Evolutionary conservation across 2,888 invertebrate genomes (phyloP), one percentile per base, ranked within the genome.

Genomic region (Ferrisia virgata): DNA sequence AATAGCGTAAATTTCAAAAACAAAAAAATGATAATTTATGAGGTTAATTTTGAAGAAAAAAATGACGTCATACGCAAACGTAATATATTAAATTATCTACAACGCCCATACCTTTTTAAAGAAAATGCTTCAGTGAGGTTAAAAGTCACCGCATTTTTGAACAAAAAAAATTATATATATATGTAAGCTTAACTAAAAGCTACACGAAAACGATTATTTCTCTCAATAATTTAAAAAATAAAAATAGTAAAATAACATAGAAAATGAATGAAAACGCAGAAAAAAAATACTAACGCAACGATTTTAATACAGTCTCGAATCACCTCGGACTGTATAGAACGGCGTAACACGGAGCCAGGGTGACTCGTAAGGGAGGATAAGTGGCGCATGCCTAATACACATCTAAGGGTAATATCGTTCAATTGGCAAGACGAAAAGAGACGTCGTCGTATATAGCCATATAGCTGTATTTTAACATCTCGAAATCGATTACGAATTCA

Each of bases 21-120:
- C 25, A 13, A 28, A 64, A 64, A 28, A 22, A 9, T 8, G 4
- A 53, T 53, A 53, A 53, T 53, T 53, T 53, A 53, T 22, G 9
- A 0, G 22, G 18, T 9, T 18, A 64, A 64, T 64, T 11, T 9
- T 25, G 9, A 25, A 11, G 0, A 28, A 64, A 28, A 64, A 28
- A 64, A 11, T 64, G 64, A 64, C 64, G 64, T 64, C 64, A 64
- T 28, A 28, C 15, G 25, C 15, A 13, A 31, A 64, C 64, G 9
- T 64, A n/a, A n/a, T n/a, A 28, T 28, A 82, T 69, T 64, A 39
- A 72, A 82, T 82, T 82, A 25, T 69, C n/a, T 39, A 72, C 18
- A 82, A 82, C 82, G 82, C 82, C 82, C 82, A 36, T 40, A 43
- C 43, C 43, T 79, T 79, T 13, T 11, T 13, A 5, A 79, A 36